A percentile compares a stretch with the other conserved stretches of the same genome.
Evolutionary conservation across 2,797 vertebrate species (phyloP).

Genomic region (Lepidocolaptes lacrymiger): DNA sequence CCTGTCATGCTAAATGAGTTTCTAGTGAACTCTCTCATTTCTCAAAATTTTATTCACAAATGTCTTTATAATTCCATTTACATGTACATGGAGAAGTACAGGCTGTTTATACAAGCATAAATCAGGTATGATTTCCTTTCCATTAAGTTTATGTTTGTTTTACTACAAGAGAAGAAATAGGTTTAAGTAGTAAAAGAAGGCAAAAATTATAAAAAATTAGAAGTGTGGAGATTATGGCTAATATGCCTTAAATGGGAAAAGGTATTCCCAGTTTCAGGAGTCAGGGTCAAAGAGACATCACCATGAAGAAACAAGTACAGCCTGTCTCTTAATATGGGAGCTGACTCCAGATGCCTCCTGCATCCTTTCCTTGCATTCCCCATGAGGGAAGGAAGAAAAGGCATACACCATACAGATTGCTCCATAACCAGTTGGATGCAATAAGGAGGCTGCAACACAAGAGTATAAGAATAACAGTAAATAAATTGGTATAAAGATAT

Average conservation of each 20-base stretch:
- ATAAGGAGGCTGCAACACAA: background rate
- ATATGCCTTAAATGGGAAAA: background rate
- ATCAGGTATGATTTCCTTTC: background rate
- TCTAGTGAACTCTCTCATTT: conserved; percentile 53
- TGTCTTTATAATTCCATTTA: conserved; percentile 45
- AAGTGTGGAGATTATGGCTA: background rate
- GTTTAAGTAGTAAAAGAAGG: background rate
- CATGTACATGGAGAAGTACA: background rate
- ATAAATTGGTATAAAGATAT: background rate
- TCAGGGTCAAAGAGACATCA: background rate
- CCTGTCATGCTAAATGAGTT: conserved; percentile 58
- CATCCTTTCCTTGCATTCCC: background rate
- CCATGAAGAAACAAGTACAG: background rate
- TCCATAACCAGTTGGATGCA: background rate
- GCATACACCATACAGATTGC: background rate
- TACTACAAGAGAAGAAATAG: background rate
- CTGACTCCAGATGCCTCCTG: too few relatives aligned
- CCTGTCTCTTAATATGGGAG: rapidly evolving
- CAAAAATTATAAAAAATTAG: background rate
- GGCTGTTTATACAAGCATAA: background rate
- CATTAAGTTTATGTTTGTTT: background rate
- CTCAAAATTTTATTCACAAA: conserved; percentile 58
- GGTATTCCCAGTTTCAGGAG: background rate
- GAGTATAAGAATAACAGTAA: background rate
- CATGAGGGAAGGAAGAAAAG: background rate